Conservation (phyloP, 2,113 vertebrate genomes). For the Aphyosemion australe region DNA sequence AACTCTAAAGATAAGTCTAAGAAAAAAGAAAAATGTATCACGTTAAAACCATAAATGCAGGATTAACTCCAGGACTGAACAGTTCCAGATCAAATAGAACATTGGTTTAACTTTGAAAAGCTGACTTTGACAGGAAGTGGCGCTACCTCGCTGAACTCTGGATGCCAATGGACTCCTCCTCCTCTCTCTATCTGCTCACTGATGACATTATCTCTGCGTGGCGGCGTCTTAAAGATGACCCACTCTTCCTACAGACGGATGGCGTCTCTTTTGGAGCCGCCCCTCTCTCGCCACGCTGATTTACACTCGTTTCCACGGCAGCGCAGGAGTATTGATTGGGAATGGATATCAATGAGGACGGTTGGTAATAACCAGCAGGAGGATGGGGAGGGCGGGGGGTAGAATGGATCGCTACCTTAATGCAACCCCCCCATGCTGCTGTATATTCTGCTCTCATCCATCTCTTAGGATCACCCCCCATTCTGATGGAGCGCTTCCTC, state of each 20-base stretch:
- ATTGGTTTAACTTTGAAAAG: not conserved
- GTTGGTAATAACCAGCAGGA: constrained; percentile 50
- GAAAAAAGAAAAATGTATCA: too few species aligned
- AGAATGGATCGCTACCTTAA: constrained; percentile 71
- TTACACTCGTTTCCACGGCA: constrained; percentile 51
- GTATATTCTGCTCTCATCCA: constrained; percentile 70
- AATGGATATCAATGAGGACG: constrained; percentile 70
- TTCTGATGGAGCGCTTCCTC: constrained; percentile 70
- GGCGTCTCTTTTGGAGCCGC: constrained; percentile 57
- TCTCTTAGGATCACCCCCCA: constrained; percentile 55
- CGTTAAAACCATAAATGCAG: too few species aligned
- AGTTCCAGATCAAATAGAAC: not conserved
- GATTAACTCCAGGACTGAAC: too few species aligned
- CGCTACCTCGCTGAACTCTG: not conserved
- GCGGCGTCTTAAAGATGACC: constrained; percentile 20
- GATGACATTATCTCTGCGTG: constrained; percentile 18
- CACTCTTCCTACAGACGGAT: constrained; percentile 49
- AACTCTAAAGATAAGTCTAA: too few species aligned
- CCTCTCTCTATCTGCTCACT: not conserved
- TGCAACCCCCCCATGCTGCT: constrained; percentile 62
- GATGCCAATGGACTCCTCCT: too few species aligned
- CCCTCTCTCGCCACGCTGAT: constrained; percentile 40
- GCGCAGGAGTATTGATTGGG: constrained; percentile 66
- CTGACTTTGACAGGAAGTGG: not conserved
- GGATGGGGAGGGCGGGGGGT: constrained; percentile 17